Percentiles rank a stretch among this genome's conserved stretches.
These are phyloP conservation scores for Drosophila watanabei DNA, from an alignment of 1,140 invertebrate genomes.

Conservation along the genomic window DNA sequence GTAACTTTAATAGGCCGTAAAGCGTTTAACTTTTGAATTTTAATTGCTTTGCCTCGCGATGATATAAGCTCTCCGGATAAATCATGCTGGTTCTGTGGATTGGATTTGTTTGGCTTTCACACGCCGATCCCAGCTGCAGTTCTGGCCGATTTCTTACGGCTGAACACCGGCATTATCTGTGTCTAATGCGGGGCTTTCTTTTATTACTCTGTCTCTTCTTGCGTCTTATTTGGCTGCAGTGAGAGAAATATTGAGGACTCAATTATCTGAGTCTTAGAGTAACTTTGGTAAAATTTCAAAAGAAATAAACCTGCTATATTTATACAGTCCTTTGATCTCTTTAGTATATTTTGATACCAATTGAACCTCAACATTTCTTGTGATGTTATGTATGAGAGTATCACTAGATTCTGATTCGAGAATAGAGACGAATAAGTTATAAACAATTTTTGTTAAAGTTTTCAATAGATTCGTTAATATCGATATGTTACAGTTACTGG, in stretches of 20 bases:
- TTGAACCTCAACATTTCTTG: too few relatives aligned
- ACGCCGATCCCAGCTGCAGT: slow-evolving; percentile 14
- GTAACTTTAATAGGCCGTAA: slow-evolving; percentile 64
- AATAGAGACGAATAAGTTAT: too few relatives aligned
- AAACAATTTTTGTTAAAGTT: too few relatives aligned
- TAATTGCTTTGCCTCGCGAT: slow-evolving; percentile 30
- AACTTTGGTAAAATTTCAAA: too few relatives aligned
- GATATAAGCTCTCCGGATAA: slow-evolving; percentile 9
- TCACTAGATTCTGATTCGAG: too few relatives aligned
- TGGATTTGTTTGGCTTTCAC: slow-evolving; percentile 37
- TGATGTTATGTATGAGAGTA: too few relatives aligned
- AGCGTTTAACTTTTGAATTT: slow-evolving; percentile 53
- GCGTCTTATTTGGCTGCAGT: not conserved
- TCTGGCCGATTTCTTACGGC: slow-evolving; percentile 29
- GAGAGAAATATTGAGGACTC: not conserved
- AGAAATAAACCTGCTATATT: too few relatives aligned
- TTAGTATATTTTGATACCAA: too few relatives aligned
- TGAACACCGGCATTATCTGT: slow-evolving; percentile 25
- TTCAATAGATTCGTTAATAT: too few relatives aligned
- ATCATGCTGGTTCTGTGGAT: slow-evolving; percentile 32
- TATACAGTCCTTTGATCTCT: too few relatives aligned
- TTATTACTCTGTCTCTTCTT: not conserved
- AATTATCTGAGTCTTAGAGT: too few relatives aligned
- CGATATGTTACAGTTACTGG: too few relatives aligned
- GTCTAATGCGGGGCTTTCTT: slow-evolving; percentile 39